A percentile compares a stretch with the other conserved stretches of the same genome.
Conservation (phyloP, 2,113 vertebrate species). For the Campylomormyrus numenius region DNA sequence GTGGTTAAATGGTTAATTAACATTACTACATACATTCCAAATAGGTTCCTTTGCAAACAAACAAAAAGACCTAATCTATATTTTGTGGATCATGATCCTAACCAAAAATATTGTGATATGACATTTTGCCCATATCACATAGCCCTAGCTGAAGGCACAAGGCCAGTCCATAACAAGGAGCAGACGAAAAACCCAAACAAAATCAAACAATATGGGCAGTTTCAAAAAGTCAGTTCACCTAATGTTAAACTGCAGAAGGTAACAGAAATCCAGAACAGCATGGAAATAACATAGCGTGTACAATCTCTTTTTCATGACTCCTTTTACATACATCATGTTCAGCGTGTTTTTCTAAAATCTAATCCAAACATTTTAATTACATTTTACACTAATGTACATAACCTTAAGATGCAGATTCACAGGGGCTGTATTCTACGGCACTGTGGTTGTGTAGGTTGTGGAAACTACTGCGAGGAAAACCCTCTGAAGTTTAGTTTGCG, state of each 20-base stretch:
- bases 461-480: background rate
- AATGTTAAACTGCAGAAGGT: background rate
- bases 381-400: background rate
- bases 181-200: background rate
- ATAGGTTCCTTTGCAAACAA: no score
- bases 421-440: background rate
- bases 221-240: background rate
- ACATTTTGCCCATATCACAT: background rate
- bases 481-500: background rate
- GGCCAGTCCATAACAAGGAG: background rate
- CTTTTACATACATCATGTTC: background rate
- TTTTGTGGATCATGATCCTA: background rate
- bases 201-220: background rate
- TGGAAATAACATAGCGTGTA: background rate
- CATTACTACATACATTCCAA: no score
- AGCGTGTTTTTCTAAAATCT: background rate
- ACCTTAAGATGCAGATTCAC: background rate
- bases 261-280: background rate
- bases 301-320: background rate
- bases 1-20: no score
- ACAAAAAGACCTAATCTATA: no score
- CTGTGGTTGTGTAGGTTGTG: background rate
- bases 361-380: background rate
- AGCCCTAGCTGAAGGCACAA: background rate
- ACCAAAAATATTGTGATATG: background rate